Conservation (phyloP, 2,797 vertebrate species). For the Coranthus polyacanthus region DNA sequence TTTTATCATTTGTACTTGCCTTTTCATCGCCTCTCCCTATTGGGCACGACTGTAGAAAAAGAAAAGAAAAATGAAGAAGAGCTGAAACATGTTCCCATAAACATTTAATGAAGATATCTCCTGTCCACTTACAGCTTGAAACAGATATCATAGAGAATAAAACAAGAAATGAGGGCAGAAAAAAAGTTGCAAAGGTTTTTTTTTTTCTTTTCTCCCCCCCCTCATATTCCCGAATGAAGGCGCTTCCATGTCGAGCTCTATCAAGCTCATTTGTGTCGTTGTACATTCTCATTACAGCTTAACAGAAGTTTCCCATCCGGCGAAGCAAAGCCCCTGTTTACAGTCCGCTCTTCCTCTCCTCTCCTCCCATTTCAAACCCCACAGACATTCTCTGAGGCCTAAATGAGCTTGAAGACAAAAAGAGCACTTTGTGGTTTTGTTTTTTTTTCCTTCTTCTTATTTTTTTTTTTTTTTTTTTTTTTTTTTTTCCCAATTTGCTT, state of each 20-base stretch:
- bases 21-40: slow-evolving; percentile 66
- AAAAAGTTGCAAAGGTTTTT: slow-evolving; percentile 29
- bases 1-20: slow-evolving; percentile 74
- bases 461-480: slow-evolving; percentile 16
- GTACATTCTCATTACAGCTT: slow-evolving; percentile 72
- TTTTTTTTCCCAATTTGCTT: slow-evolving; percentile 48
- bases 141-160: slow-evolving; percentile 60
- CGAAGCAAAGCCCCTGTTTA: slow-evolving; percentile 68
- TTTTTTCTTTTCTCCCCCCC: no score
- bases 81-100: slow-evolving; percentile 63
- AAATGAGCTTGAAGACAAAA: slow-evolving; percentile 78
- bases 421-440: slow-evolving; percentile 56
- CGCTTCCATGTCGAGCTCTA: slow-evolving; percentile 61
- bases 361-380: slow-evolving; percentile 68
- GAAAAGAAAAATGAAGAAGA: slow-evolving; percentile 16
- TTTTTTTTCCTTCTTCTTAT: slow-evolving; percentile 16
- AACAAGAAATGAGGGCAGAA: slow-evolving; percentile 27
- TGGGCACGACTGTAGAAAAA: slow-evolving; percentile 17
- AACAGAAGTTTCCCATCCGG: slow-evolving; percentile 80
- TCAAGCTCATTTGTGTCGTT: slow-evolving; percentile 75
- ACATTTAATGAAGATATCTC: slow-evolving; percentile 69
- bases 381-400: slow-evolving; percentile 61
- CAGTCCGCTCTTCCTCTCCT: slow-evolving; percentile 49
- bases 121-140: slow-evolving; percentile 47
- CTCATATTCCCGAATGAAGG: slow-evolving; percentile 57